Conservation (phyloP, 2,888 invertebrate species). For the Polyploca ridens region DNA sequence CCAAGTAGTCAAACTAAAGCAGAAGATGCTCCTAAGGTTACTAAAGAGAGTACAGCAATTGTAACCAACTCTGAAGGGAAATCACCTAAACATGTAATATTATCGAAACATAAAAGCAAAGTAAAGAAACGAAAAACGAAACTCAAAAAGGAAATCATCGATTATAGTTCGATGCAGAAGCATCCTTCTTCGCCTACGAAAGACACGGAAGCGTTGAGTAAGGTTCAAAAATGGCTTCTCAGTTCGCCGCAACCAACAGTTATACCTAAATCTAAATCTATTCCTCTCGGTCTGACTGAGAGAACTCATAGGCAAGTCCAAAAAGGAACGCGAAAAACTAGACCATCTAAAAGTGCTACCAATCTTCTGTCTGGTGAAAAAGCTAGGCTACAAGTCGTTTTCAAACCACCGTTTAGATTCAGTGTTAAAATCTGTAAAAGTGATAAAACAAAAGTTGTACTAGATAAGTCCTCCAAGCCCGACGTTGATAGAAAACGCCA, state of each 20-base stretch:
- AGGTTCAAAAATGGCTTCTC: conserved; percentile 94
- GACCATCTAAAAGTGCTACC: conserved; percentile 88
- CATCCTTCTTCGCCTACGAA: conserved; percentile 83
- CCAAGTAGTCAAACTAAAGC: conserved; percentile 64
- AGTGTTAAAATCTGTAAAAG: conserved; percentile 91
- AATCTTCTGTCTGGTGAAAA: conserved; percentile 88
- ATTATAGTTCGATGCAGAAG: conserved; percentile 89
- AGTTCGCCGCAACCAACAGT: conserved; percentile 87
- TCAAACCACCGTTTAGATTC: conserved; percentile 94
- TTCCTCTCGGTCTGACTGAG: conserved; percentile 89
- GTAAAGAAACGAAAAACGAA: conserved; percentile 83
- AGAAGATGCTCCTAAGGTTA: conserved; percentile 67
- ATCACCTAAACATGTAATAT: conserved; percentile 80
- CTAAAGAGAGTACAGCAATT: conserved; percentile 71
- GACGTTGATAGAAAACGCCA: conserved; percentile 72
- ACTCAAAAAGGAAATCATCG: conserved; percentile 90
- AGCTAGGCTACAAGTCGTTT: conserved; percentile 92
- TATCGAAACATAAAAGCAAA: conserved; percentile 78
- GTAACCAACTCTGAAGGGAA: conserved; percentile 83
- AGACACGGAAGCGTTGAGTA: conserved; percentile 86
- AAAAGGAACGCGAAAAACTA: conserved; percentile 81
- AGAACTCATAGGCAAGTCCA: conserved; percentile 73
- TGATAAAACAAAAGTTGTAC: conserved; percentile 86
- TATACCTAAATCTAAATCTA: conserved; percentile 93
- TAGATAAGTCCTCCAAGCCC: conserved; percentile 84